A percentile compares a stretch with the other conserved stretches of the same genome.
phyloP scores from a whole-genome alignment of 2,797 vertebrate genomes.

The Oreochromis mossambicus region DNA sequence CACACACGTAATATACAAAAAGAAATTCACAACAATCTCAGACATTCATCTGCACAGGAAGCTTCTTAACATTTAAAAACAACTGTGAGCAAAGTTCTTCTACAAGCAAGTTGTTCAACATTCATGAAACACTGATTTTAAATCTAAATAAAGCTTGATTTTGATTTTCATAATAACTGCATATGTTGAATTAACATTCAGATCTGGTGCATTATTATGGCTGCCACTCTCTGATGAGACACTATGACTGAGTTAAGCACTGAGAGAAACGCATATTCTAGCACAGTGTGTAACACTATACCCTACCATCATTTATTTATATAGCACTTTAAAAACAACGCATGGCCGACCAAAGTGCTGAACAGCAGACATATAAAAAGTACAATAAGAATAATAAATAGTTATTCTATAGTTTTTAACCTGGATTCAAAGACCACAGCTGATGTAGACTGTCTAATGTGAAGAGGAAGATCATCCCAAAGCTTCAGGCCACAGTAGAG shows the following conservation, averaged over 20 bases:
- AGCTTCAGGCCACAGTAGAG: neutral
- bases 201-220: neutral
- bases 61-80: no score
- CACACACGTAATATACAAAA: no score
- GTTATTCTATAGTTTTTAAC: neutral
- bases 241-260: neutral
- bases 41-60: no score
- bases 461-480: neutral
- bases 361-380: neutral
- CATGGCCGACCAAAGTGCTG: neutral
- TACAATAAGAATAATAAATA: neutral
- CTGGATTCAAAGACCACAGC: neutral
- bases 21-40: no score
- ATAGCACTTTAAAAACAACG: neutral
- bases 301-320: neutral
- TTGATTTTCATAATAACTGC: neutral
- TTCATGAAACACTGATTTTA: no score
- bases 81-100: no score
- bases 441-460: neutral
- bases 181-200: neutral
- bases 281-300: slow-evolving; percentile 10
- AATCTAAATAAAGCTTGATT: no score
- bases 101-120: no score
- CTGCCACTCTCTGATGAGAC: neutral
- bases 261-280: neutral